Evolutionary conservation across 2,113 vertebrate genomes (phyloP).

Genomic region (Macquaria australasica): DNA sequence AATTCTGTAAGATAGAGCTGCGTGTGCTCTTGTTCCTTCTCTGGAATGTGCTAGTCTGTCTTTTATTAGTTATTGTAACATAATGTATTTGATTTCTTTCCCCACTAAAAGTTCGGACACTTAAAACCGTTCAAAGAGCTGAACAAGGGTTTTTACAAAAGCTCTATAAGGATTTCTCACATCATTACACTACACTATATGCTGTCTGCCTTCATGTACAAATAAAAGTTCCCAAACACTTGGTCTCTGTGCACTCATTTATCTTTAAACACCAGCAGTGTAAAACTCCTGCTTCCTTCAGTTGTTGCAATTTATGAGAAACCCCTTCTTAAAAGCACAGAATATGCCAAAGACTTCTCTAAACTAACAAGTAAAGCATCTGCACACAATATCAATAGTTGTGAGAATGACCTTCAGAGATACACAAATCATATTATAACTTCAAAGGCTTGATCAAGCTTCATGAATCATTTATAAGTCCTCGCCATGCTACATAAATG

Average conservation of each 20-base stretch:
- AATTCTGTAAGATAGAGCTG: constrained; percentile 4
- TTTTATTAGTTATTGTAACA: constrained; percentile 34
- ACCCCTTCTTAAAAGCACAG: neutral
- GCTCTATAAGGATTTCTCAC: constrained; percentile 12
- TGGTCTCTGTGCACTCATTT: neutral
- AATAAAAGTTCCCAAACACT: constrained; percentile 15
- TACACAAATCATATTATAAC: constrained; percentile 57
- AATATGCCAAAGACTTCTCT: neutral
- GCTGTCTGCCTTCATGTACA: constrained; percentile 27
- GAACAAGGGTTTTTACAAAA: constrained; percentile 19
- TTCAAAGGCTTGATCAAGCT: constrained; percentile 61
- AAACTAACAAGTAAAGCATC: constrained; percentile 21
- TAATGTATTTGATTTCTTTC: constrained; percentile 13
- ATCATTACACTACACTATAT: constrained; percentile 25
- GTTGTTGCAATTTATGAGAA: neutral
- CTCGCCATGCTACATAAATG: constrained; percentile 42
- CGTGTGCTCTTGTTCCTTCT: neutral
- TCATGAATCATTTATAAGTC: constrained; percentile 62
- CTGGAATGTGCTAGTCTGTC: neutral
- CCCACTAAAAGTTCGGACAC: constrained; percentile 20
- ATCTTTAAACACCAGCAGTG: constrained; percentile 38
- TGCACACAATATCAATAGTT: constrained; percentile 27
- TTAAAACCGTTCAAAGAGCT: constrained; percentile 23
- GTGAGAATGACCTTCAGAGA: constrained; percentile 58
- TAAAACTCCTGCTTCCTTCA: constrained; percentile 6